Percentiles rank a stretch among this genome's conserved stretches.
Evolutionary conservation across 2,797 vertebrate genomes (phyloP).

Genomic region (Avahi laniger): DNA sequence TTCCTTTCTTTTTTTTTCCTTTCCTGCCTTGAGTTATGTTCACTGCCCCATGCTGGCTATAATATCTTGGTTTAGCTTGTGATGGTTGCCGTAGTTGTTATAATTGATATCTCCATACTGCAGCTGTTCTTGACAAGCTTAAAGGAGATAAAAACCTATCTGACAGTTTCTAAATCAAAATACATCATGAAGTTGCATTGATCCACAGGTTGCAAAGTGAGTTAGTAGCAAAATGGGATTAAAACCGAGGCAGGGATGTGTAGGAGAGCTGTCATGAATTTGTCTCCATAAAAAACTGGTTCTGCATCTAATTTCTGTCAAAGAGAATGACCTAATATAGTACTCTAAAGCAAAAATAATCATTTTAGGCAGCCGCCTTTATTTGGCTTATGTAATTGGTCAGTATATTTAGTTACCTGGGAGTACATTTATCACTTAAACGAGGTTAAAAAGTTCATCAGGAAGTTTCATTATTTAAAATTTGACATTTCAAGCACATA

Average conservation of each 20-base stretch:
- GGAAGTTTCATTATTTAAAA: neutral
- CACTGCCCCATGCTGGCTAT: neutral
- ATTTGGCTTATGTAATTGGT: neutral
- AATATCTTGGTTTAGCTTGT: neutral
- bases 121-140: neutral
- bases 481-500: neutral
- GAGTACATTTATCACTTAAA: neutral
- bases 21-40: neutral
- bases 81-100: neutral
- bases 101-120: neutral
- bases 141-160: neutral
- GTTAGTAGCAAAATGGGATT: neutral
- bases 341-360: neutral
- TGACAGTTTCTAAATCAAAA: conserved; percentile 18
- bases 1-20: neutral
- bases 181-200: neutral
- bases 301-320: neutral
- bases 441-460: neutral
- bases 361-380: conserved; percentile 1
- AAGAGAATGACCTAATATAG: neutral
- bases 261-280: neutral
- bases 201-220: neutral
- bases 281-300: neutral
- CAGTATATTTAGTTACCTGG: neutral
- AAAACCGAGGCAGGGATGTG: neutral